Conservation (phyloP, 2,888 invertebrate genomes). For the Cantharis rustica region DNA sequence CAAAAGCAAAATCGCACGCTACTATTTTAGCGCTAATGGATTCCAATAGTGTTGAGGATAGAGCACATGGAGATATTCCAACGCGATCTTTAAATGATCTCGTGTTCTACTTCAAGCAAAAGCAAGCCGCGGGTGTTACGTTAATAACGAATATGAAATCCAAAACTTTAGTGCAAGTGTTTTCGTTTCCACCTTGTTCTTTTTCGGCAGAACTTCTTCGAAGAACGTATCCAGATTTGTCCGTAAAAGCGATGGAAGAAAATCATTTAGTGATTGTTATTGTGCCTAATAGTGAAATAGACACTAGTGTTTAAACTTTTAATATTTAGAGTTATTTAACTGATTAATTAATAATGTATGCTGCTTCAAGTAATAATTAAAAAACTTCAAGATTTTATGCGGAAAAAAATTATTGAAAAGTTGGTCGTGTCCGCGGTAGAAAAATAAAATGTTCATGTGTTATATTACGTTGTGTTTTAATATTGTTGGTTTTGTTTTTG, state of each 20-base stretch:
- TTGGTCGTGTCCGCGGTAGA: background rate
- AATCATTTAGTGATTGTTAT: conserved; percentile 95
- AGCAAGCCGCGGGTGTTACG: conserved; percentile 98
- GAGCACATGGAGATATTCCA: conserved; percentile 85
- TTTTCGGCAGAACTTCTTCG: conserved; percentile 93
- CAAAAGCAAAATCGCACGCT: conserved; percentile 88
- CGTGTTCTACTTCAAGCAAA: conserved; percentile 95
- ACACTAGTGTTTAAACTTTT: conserved; percentile 55
- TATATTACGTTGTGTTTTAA: background rate
- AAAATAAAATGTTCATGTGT: background rate
- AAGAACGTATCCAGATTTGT: conserved; percentile 86
- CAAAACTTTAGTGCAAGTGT: conserved; percentile 86
- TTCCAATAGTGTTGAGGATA: conserved; percentile 76
- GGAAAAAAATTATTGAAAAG: background rate
- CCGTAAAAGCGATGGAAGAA: conserved; percentile 88
- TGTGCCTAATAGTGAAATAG: conserved; percentile 67
- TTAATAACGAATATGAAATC: conserved; percentile 88
- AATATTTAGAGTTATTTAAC: too few species aligned
- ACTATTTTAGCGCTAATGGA: conserved; percentile 91
- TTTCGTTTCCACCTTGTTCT: conserved; percentile 95
- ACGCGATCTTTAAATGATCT: conserved; percentile 90
- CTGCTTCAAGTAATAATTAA: too few species aligned
- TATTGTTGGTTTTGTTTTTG: too few species aligned
- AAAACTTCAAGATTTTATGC: background rate
- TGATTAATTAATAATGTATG: too few species aligned